Base-by-base conservation (phyloP, 2,113 vertebrate species). In the Oreocharis arfaki region DNA sequence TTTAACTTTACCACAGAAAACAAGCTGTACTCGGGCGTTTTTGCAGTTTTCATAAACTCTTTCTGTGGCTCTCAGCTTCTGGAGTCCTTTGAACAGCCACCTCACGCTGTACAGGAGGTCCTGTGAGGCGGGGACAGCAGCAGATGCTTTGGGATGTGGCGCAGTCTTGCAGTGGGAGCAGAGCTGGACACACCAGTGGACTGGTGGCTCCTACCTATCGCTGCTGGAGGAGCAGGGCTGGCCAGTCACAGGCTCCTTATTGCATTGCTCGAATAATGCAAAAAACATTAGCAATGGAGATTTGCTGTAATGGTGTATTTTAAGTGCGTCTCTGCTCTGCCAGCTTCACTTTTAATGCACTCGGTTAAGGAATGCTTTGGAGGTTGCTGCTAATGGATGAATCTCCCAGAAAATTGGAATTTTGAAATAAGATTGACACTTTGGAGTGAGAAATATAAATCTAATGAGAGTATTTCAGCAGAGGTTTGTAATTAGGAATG, bases 401-500 rank as follows among this genome's bases (percentile, higher is more conserved):
- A 96, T 97, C 97, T 95, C 95, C 69, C 1, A 39, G 93, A 97
- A 98, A 96, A 97, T 96, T 90, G 78, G 86, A 92, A 97, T 98
- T 97, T 97, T 98, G 97, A 97, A 97, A 96, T 93, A 94, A 96
- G 97, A 97, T 97, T 98, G 98, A 96, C 97, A 95, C 88, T 97
- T 97, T 87, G 81, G 89, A 97, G 93, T 87, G 93, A 94, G 93
- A 96, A 97, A 94, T 97, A 97, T 91, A 98, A 97, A 98, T 96
- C 96, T 98, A 97, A 98, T 92, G 96, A 97, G 97, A 92, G 92
- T 91, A 94, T 97, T 98, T 97, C 97, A 96, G 89, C 92, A 94
- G 91, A 95, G 97, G 94, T 97, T 97, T 98, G 97, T 98, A 98
- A 98, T 98, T 98, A 98, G 94, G 96, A 88, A 95, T 97, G 96